Evolutionary conservation across 2,888 invertebrate species (phyloP), one percentile per base, ranked within the genome.

Genomic region (Hoplodrina ambigua): DNA sequence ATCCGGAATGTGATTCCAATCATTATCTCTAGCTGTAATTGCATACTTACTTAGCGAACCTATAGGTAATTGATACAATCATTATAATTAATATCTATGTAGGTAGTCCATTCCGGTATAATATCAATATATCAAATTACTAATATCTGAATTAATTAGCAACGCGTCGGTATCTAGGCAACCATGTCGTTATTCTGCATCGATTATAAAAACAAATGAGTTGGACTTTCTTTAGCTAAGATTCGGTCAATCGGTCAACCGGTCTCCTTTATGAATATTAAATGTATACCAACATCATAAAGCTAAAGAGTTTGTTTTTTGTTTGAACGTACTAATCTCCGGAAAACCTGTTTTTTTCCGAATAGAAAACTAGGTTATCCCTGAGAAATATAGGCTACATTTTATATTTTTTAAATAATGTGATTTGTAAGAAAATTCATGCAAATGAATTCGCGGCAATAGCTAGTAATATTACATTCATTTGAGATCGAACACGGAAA

Each of bases 191-290:
- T 72, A 70, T 57, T 54, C 56, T 53, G 64, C 61, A 41, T 44
- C 20, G 60, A 71, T 74, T 65, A 61, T 76, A 70, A 80, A 80
- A 80, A 72, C 75, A 69, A 72, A 79, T 81, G 75, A 66, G 72
- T 68, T 65, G 67, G 58, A 74, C 81, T 84, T 85, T 85, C 83
- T 85, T 85, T 56, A n/a, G 54, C 61, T 37, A 70, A 77, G 68
- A 76, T 80, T 79, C 83, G 83, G 79, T 83, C 74, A 84, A 78
- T 81, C 72, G 83, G 84, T 83, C 83, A 83, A 72, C 83, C 59
- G 72, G 73, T 83, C 73, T 74, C 72, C 75, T 80, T 63, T 66
- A 77, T 76, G 54, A 76, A 76, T 81, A 79, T 53, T 8, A 1
- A 37, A 37, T 37, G 8, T 37, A 1, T 37, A 37, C 8, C 8